These are phyloP conservation scores for Theocolax elegans DNA, from an alignment of 1,140 invertebrate genomes.

Conservation along the genomic window DNA sequence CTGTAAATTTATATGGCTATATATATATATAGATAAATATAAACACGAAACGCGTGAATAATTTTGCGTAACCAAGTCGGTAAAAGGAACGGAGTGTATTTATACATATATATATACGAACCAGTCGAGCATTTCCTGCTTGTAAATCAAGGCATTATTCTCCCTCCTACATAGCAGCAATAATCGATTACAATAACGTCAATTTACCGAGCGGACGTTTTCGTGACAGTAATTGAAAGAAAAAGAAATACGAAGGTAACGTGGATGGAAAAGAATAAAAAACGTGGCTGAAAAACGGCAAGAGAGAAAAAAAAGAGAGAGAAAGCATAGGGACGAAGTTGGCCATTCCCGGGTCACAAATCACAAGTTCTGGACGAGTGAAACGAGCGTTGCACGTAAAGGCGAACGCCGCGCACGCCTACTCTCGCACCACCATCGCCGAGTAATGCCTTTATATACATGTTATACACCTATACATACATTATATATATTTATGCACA, in stretches of 20 bases:
- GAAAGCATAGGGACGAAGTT: background rate
- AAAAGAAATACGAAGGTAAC: background rate
- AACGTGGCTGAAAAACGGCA: background rate
- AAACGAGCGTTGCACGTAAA: background rate
- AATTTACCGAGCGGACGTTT: slow-evolving; percentile 22
- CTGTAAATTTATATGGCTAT: slow-evolving; percentile 11
- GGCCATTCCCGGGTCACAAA: slow-evolving; percentile 17
- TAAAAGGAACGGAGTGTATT: background rate
- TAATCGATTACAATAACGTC: slow-evolving; percentile 29
- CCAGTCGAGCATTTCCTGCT: background rate
- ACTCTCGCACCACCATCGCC: slow-evolving; percentile 21
- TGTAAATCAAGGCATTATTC: slow-evolving; percentile 17
- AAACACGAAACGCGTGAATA: slow-evolving; percentile 16
- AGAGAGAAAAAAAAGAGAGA: background rate
- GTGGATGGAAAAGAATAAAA: background rate
- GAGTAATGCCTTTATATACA: too few relatives aligned
- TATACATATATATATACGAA: background rate
- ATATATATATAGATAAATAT: slow-evolving; percentile 1
- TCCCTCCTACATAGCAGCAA: background rate
- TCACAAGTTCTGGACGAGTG: slow-evolving; percentile 10
- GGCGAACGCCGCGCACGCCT: slow-evolving; percentile 8
- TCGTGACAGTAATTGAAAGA: background rate
- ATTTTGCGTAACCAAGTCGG: slow-evolving; percentile 25
- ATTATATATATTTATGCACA: slow-evolving; percentile 15
- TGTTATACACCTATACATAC: background rate